These are phyloP conservation scores for Carduelis carduelis DNA, from an alignment of 2,797 vertebrate species.

Conservation along the genomic window DNA sequence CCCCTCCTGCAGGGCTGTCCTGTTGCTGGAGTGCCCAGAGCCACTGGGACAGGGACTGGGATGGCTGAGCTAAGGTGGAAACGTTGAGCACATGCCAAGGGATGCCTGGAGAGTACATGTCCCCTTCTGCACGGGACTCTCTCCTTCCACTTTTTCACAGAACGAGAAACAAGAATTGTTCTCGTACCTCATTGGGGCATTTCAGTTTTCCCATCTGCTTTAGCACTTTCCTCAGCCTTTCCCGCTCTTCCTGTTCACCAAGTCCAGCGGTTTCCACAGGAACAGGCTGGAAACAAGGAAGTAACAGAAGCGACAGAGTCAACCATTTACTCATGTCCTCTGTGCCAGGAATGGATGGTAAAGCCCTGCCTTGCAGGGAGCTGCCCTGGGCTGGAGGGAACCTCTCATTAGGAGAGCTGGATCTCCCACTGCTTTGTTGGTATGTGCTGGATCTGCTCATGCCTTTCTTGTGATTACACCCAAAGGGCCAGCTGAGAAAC, in stretches of 20 bases:
- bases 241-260: slow-evolving; percentile 89
- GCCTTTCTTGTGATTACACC: background rate
- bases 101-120: background rate
- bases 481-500: background rate
- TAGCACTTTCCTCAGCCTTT: slow-evolving; percentile 89
- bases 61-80: background rate
- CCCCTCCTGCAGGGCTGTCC: background rate
- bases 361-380: background rate
- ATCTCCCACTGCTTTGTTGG: background rate
- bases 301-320: slow-evolving; percentile 42
- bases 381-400: background rate
- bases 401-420: background rate
- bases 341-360: background rate
- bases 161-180: slow-evolving; percentile 23
- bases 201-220: slow-evolving; percentile 98
- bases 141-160: background rate
- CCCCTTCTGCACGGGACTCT: background rate
- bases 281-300: slow-evolving; percentile 68
- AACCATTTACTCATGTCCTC: slow-evolving; percentile 13
- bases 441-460: background rate
- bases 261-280: slow-evolving; percentile 79
- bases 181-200: slow-evolving; percentile 92
- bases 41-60: background rate
- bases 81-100: rapidly evolving
- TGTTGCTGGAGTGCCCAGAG: rapidly evolving